A percentile compares a stretch with the other conserved stretches of the same genome.
Conservation (phyloP, 2,113 vertebrate species). For the Emydura subglobosa region DNA sequence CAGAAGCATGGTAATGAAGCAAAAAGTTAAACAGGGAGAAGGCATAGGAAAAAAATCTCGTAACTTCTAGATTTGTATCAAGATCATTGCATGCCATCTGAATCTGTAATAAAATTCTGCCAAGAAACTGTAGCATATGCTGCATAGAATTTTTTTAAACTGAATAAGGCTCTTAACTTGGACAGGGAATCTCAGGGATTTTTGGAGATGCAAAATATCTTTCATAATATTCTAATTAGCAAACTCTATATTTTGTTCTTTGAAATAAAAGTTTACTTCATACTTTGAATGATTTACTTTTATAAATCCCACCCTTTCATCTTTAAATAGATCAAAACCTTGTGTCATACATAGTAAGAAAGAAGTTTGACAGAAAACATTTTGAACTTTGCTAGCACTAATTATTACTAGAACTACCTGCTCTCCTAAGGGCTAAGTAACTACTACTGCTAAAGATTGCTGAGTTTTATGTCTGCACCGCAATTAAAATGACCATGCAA, state of each 20-base stretch:
- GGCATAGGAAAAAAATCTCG: background rate
- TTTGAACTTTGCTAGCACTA: background rate
- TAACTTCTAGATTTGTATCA: background rate
- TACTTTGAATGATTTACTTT: background rate
- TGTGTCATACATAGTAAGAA: fast-evolving
- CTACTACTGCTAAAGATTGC: background rate
- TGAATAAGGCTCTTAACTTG: background rate
- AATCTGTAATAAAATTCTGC: background rate
- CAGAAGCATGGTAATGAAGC: background rate
- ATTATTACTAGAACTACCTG: background rate
- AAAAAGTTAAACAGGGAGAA: background rate
- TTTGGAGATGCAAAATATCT: background rate
- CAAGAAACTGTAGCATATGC: fast-evolving
- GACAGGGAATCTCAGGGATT: background rate
- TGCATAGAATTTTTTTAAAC: background rate
- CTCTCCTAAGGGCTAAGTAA: background rate
- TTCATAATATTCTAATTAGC: background rate
- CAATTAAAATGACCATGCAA: background rate
- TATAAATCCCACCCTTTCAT: background rate
- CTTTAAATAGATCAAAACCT: constrained; percentile 6
- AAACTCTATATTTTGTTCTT: background rate
- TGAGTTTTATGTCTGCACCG: background rate
- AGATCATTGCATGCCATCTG: background rate
- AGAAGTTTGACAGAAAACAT: background rate
- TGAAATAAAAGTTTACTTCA: background rate